Conservation (phyloP, 2,888 invertebrate species). For the Cryptocephalus primarius region DNA sequence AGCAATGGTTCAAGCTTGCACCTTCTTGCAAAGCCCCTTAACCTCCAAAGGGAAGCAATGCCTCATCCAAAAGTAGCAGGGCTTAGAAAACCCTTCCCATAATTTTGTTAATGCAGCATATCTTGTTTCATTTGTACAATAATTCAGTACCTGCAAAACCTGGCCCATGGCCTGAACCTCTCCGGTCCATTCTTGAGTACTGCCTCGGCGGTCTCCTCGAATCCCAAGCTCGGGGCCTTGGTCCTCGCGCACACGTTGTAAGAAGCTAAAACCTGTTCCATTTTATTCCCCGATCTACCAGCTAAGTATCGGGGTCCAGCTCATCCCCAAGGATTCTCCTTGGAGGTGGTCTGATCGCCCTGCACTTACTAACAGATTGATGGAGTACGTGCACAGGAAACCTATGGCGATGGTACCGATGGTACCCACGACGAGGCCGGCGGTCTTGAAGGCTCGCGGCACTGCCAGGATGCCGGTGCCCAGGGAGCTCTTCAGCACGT, state of each 20-base stretch:
- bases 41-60: too few species aligned
- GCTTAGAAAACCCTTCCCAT: too few species aligned
- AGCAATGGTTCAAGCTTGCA: too few species aligned
- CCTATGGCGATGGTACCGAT: conserved; percentile 52
- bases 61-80: too few species aligned
- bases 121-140: too few species aligned
- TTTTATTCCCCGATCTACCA: too few species aligned
- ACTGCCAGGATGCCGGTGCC: conserved; percentile 94
- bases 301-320: too few species aligned
- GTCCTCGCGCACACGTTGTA: conserved; percentile 61
- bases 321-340: too few species aligned
- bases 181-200: conserved; percentile 71
- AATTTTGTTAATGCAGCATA: too few species aligned
- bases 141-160: conserved; percentile 52
- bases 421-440: conserved; percentile 75
- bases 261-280: conserved; percentile 58
- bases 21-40: too few species aligned
- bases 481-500: conserved; percentile 87
- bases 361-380: conserved; percentile 73
- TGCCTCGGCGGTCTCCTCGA: conserved; percentile 76
- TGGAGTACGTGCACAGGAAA: conserved; percentile 80
- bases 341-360: too few species aligned
- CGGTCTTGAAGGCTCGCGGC: conserved; percentile 87
- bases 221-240: conserved; percentile 63
- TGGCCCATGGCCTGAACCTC: conserved; percentile 48